phyloP scores from a whole-genome alignment of 2,888 invertebrate genomes.

The Dryomyza anilis region DNA sequence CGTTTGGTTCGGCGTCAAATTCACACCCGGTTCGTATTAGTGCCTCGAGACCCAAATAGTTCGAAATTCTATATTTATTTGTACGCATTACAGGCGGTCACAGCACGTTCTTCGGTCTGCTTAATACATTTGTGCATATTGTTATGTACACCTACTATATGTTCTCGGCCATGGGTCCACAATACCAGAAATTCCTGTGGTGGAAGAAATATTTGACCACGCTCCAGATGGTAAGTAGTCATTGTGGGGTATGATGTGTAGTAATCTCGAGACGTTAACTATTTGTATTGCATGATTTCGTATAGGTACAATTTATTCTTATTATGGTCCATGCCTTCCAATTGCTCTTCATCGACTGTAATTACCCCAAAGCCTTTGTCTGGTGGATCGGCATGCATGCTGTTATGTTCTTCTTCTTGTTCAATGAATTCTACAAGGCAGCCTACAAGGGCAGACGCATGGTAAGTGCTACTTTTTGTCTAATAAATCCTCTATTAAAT shows the following conservation, averaged over 20 bases:
- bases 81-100: slow-evolving; percentile 74
- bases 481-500: neutral
- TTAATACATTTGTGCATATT: slow-evolving; percentile 97
- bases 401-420: slow-evolving; percentile 93
- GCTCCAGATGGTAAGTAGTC: slow-evolving; percentile 79
- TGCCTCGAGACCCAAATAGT: neutral
- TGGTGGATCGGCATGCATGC: slow-evolving; percentile 97
- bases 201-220: slow-evolving; percentile 95
- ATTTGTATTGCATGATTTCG: slow-evolving; percentile 13
- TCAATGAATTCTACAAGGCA: slow-evolving; percentile 91
- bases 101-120: slow-evolving; percentile 91
- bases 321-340: slow-evolving; percentile 94
- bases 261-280: neutral
- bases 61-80: too few relatives aligned
- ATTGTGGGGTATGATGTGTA: neutral
- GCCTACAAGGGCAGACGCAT: slow-evolving; percentile 66
- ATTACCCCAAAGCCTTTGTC: slow-evolving; percentile 91
- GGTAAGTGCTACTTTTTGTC: slow-evolving; percentile 44
- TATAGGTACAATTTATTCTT: slow-evolving; percentile 82
- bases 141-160: slow-evolving; percentile 95
- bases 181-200: slow-evolving; percentile 86
- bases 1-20: slow-evolving; percentile 96
- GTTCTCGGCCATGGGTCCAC: slow-evolving; percentile 88
- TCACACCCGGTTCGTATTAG: slow-evolving; percentile 77
- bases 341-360: slow-evolving; percentile 86